Conservation (phyloP, 1,140 invertebrate genomes). For the Ceratosolen solmsi region DNA sequence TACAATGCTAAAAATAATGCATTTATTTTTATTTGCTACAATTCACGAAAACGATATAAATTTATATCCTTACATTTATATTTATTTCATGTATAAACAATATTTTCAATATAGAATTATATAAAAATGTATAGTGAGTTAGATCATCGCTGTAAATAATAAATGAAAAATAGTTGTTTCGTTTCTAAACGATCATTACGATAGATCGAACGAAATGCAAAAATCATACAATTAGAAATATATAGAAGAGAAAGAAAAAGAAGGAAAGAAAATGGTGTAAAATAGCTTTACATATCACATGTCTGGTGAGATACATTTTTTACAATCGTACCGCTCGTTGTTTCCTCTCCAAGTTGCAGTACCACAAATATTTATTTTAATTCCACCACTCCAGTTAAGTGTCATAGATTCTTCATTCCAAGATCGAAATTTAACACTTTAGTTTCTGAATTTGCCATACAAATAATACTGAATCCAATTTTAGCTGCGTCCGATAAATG, state of each 20-base stretch:
- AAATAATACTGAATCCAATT: conserved; percentile 45
- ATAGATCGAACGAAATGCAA: conserved; percentile 66
- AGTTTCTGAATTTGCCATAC: conserved; percentile 22
- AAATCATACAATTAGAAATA: conserved; percentile 60
- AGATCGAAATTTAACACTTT: conserved; percentile 23
- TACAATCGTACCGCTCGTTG: conserved; percentile 33
- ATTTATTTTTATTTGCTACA: conserved; percentile 24
- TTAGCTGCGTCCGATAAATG: conserved; percentile 11
- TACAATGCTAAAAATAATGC: no score
- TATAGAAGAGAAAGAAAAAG: no score
- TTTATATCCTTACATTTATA: conserved; percentile 18
- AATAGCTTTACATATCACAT: conserved; percentile 74
- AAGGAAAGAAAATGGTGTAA: conserved; percentile 70
- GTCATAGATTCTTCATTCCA: background rate
- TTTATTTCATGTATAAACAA: conserved; percentile 30
- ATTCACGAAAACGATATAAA: background rate
- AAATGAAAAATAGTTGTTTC: conserved; percentile 57
- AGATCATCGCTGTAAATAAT: conserved; percentile 35
- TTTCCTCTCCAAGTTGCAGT: conserved; percentile 42
- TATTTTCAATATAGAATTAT: conserved; percentile 28
- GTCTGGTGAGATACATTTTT: conserved; percentile 62
- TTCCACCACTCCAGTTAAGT: conserved; percentile 16
- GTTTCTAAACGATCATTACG: conserved; percentile 63
- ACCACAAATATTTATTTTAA: conserved; percentile 20
- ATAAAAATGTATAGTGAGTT: conserved; percentile 37